Base-by-base conservation (phyloP, 2,888 invertebrate genomes). In the Andrena fulva region DNA sequence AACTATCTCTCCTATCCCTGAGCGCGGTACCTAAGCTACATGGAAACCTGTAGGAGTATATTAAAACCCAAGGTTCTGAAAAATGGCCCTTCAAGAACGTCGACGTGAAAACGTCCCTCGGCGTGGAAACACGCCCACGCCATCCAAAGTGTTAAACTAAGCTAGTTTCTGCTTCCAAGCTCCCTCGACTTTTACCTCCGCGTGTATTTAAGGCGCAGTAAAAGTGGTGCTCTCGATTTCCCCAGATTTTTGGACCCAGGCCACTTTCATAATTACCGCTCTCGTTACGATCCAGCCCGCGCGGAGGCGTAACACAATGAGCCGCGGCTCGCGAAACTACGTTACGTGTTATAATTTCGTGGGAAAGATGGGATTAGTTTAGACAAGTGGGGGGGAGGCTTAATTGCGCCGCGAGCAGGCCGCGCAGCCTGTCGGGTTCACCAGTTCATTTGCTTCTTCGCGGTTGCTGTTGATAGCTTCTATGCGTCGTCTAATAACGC, bases 301-400 rank as follows among this genome's bases (percentile, higher is more conserved):
- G 66, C 48, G 50, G 10, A 33, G 24, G 35, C 29, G 59, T 56
- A 64, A 71, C 29, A 59, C 62, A 64, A 77, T 71, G 62, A 74
- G 66, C 31, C 52, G 10, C 12, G 20, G 7, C 33, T 6, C 29
- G 35, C 3, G 64, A 77, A 79, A 68, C 62, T 63, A 35, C 80
- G 85, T 86, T 79, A 80, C 77, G 80, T 64, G 78, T 84, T 85
- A 87, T 87, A 90, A 90, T 89, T 90, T 81, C 88, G 85, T 89
- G 91, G 85, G 89, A 90, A 90, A 88, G 72, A 68, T 67, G 77
- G 79, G 87, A 89, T 88, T 78, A 62, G 42, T 69, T 75, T 60
- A 10, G 27, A 10, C 29, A 16, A 16, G 42, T 16, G 35, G 42
- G 12, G 29, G 12, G 10, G 7, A n/a, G 20, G 16, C 42, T 76